Percentiles rank a stretch among this genome's conserved stretches.
These are phyloP conservation scores for Gnathonemus echidnorhynchus DNA, from an alignment of 2,113 vertebrate genomes.

Conservation along the genomic window DNA sequence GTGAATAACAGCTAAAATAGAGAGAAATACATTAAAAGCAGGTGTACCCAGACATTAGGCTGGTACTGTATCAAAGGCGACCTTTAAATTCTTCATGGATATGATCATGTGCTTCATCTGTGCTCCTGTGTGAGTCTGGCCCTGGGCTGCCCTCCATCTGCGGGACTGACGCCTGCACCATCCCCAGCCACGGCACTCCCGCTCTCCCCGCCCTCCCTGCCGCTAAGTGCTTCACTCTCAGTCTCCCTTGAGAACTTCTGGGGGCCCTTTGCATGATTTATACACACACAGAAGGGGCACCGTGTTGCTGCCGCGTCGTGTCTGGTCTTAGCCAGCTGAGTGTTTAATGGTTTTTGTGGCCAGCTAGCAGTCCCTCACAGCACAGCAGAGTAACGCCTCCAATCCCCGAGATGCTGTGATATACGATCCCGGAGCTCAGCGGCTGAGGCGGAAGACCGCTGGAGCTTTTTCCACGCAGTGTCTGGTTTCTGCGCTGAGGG, in stretches of 20 bases:
- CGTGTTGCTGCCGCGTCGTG: constrained; percentile 46
- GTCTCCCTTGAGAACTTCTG: constrained; percentile 14
- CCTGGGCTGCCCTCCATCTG: neutral
- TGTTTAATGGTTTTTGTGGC: constrained; percentile 44
- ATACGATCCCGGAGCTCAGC: constrained; percentile 42
- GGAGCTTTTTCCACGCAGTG: constrained; percentile 36
- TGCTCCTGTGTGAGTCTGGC: neutral
- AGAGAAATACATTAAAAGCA: neutral
- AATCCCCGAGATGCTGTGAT: constrained; percentile 34
- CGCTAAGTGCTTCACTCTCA: neutral
- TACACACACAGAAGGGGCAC: constrained; percentile 39
- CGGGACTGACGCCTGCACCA: too few species aligned
- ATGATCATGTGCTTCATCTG: neutral
- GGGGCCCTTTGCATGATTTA: constrained; percentile 50
- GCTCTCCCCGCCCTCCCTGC: neutral
- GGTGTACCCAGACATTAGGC: neutral
- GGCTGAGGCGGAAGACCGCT: constrained; percentile 31
- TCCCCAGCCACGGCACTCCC: neutral
- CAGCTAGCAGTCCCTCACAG: constrained; percentile 23
- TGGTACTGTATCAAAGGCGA: neutral
- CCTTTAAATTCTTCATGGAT: neutral
- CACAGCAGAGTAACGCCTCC: constrained; percentile 40
- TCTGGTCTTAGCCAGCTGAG: constrained; percentile 40
- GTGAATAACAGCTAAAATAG: neutral
- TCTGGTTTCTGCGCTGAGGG: constrained; percentile 1